Evolutionary conservation across 2,113 vertebrate genomes (phyloP), one percentile per base, ranked within the genome.

Genomic region (Phalacrocorax aristotelis): DNA sequence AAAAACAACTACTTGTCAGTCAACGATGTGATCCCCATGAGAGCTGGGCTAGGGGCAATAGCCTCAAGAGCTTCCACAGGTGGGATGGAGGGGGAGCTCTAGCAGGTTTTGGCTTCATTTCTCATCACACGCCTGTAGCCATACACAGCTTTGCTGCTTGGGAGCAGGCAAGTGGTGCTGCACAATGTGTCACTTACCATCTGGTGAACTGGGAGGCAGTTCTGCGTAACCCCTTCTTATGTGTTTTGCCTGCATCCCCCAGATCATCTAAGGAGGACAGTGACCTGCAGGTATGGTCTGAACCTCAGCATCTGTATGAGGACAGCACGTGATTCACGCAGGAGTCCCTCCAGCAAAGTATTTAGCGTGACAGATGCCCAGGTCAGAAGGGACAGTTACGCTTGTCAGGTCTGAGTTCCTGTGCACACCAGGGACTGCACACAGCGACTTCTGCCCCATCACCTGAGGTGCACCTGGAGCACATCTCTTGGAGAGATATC

Each of bases 11-110:
- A 3, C 51, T 55, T 46, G 14, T 20, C 44, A 77, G 34, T 30
- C 30, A 44, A 14, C 25, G 54, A 42, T 5, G 13, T 44, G 72
- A 57, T 61, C 34, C 34, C 34, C 3, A 2, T 1, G 1, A 77
- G 34, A 61, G 40, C 17, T 58, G 46, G 18, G 23, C 69, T 55
- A 10, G 48, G 51, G 51, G 36, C 27, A 40, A 7, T 8, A 15
- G 17, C 13, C 52, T 20, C 26, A 69, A 7, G 13, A 46, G 6
- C 22, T 13, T 21, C 44, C 3, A 0, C 18, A 38, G 3, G 0
- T 29, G 49, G 57, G 22, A 38, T 38, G 60, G 27, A 83, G 14
- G 13, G 12, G 10, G 57, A 85, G 9, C 11, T n/a, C 34, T 51
- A 7, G 7, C 1, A 0, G 25, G 10, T 21, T 54, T 42, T 72